Base-by-base conservation (phyloP, 2,797 vertebrate genomes). In the Decapterus maruadsi region DNA sequence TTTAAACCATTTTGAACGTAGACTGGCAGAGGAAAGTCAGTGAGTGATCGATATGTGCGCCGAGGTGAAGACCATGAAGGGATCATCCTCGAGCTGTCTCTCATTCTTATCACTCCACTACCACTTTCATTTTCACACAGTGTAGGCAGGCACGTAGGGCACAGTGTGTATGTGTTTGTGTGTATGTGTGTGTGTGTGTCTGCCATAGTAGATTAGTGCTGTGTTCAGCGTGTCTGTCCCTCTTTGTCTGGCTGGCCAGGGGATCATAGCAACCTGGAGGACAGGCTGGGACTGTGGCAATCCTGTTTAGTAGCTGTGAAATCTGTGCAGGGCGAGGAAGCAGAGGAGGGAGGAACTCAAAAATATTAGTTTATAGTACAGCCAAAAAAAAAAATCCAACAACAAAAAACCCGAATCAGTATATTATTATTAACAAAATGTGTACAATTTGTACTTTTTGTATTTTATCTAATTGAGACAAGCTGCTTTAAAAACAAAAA, bases 251-350 rank as follows among this genome's bases (percentile, higher is more conserved):
- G 80, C 85, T 72, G 84, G 84, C 90, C 80, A 67, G 88, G 89
- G 93, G 93, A 94, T 94, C 94, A 94, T 86, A 92, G 91, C 89
- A 83, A 93, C 92, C 92, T 87, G 82, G 73, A 89, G 91, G 84
- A 88, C 89, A 83, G 90, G 89, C 89, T 74, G 60, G 81, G 83
- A 92, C 83, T 88, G 88, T 92, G 85, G 81, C 86, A 94, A 94
- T 95, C 94, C 91, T 88, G 89, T 95, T 94, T 93, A 82, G 63
- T 76, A 61, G 70, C 87, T 89, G 72, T 93, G 89, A 93, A 93
- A 89, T 92, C 72, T 88, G 78, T 68, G 40, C 67, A 36, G 51
- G 54, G 61, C 38, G 31, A 20, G 63, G 45, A 29, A 69, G 19
- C 45, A 43, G 34, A 54, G 70, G 62, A 79, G 40, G 9, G 69